These are phyloP conservation scores for Enteromius radiatus DNA, from an alignment of 2,797 vertebrate genomes.

Conservation along the genomic window DNA sequence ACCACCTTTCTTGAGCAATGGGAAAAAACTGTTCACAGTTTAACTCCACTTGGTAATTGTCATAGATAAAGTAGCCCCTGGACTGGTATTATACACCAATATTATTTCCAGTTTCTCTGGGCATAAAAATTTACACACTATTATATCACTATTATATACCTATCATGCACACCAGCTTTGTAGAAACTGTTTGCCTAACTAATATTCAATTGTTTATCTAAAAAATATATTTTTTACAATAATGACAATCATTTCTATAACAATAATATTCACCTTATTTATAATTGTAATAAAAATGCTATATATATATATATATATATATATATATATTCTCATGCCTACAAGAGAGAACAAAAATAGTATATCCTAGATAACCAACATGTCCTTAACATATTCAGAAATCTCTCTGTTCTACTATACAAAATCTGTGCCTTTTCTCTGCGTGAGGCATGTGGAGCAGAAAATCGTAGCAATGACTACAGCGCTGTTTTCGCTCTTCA, in stretches of 20 bases:
- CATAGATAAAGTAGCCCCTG: not conserved
- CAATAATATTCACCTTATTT: not conserved
- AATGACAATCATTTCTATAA: not conserved
- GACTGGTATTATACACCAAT: not conserved
- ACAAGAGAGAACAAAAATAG: not conserved
- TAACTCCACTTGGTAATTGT: not conserved
- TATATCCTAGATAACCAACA: not conserved
- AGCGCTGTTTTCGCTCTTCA: constrained; percentile 43
- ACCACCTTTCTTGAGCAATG: not conserved
- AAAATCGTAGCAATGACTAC: constrained; percentile 62
- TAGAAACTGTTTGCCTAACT: not conserved
- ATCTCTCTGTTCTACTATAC: not conserved
- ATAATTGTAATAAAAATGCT: not conserved
- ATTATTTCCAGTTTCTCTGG: not conserved
- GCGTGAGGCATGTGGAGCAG: constrained; percentile 68
- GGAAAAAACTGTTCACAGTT: not conserved
- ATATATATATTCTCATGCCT: not conserved
- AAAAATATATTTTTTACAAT: not conserved
- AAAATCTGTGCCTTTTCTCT: not conserved
- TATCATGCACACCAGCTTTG: not conserved
- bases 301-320: not conserved
- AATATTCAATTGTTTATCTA: not conserved
- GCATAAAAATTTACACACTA: not conserved
- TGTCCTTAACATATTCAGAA: not conserved
- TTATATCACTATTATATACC: not conserved